Evolutionary conservation across 2,797 vertebrate species (phyloP), one percentile per base, ranked within the genome.

Genomic region (Alectoris magna): DNA sequence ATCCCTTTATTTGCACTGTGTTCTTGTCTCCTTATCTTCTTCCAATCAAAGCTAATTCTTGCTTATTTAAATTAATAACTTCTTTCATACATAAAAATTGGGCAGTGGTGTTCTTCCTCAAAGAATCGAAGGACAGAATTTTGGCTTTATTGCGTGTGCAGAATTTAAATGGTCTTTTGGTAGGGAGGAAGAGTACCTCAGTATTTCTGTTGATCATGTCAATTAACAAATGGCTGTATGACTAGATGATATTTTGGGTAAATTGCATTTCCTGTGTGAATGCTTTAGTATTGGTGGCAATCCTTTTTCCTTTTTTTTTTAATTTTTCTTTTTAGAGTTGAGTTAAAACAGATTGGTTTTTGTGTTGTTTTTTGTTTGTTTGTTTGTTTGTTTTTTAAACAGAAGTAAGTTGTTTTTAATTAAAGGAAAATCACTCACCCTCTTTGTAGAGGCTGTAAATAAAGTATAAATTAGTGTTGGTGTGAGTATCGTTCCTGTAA

Each of bases 381-480:
- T 26, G 27, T 5, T 10, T 29, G 16, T 53, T 26, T 51, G 13
- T 27, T 51, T 51, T 27, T 90, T 89, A 55, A 73, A 46, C 5
- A 84, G 14, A 7, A 7, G 5, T 74, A 7, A 7, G 5, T 74
- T 92, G 14, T 26, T 63, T 92, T 91, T 71, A 27, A 38, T 55
- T 78, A 56, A 59, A 71, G 55, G 79, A 5, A 41, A 4, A 63
- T 23, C 39, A 9, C 9, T 1, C 0, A 43, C 4, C 46, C 8
- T 87, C 11, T 79, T 84, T 88, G 9, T 80, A 85, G 59, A 85
- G 22, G n/a, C 41, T 75, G 5, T 95, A 93, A 85, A 82, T 73
- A 68, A 71, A 80, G 22, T 70, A 51, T 75, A 80, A 88, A 39
- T 55, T 66, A 78, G 48, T 55, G 23, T 81, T 67, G 31, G 4